Evolutionary conservation across 2,888 invertebrate species (phyloP).

Genomic region (Patella ulyssiponensis): DNA sequence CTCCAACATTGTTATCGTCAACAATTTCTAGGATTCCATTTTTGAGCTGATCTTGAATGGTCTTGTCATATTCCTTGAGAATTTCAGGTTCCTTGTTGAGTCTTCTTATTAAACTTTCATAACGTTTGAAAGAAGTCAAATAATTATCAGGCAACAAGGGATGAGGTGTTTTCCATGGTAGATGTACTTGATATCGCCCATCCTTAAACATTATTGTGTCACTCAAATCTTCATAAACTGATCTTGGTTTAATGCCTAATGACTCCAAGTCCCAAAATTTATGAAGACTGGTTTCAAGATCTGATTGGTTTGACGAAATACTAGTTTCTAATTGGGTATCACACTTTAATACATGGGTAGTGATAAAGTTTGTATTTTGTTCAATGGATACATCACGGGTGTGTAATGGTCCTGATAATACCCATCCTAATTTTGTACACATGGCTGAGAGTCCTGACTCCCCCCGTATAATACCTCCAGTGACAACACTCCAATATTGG

Average conservation of each 20-base stretch:
- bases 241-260: background rate
- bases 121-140: background rate
- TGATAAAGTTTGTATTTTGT: slow-evolving; percentile 6
- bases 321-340: background rate
- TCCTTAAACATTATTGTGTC: background rate
- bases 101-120: background rate
- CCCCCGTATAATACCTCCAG: slow-evolving; percentile 1
- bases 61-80: background rate
- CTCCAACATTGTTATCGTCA: background rate
- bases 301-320: too few species aligned
- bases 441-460: background rate
- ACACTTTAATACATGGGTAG: slow-evolving; percentile 3
- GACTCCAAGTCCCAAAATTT: slow-evolving; percentile 4
- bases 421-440: background rate
- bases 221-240: background rate
- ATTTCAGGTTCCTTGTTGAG: background rate
- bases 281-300: background rate
- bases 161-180: background rate
- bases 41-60: background rate
- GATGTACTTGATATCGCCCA: background rate
- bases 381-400: background rate
- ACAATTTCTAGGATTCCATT: background rate
- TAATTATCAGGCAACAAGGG: background rate
- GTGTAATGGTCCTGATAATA: background rate
- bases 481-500: slow-evolving; percentile 1